Base-by-base conservation (phyloP, 2,113 vertebrate genomes). In the Forbesichthys papilliferus region DNA sequence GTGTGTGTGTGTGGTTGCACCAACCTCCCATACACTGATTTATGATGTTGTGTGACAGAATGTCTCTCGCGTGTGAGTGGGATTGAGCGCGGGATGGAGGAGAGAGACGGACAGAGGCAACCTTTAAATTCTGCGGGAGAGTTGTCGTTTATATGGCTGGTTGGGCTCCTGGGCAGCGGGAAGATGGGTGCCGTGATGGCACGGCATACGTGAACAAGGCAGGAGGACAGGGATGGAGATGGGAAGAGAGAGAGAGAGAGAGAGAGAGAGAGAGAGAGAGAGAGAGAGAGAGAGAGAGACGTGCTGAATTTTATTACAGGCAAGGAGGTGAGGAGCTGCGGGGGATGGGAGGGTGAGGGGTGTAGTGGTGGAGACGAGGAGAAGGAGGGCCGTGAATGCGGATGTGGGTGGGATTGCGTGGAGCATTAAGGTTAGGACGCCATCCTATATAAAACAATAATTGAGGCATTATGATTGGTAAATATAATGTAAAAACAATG, bases 41-140 rank as follows among this genome's bases (percentile, higher is more conserved):
- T 91, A 92, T 92, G 91, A 88, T 92, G 89, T 87, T 89, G 87
- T 87, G 89, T 90, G 90, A 82, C 84, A 86, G 86, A 71, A 84
- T 84, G 85, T 90, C 78, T 88, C 84, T 84, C 27, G 86, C 48
- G 68, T 67, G 74, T 84, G 87, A 87, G 88, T 77, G 77, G 84
- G 81, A 88, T 80, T 80, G 73, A 83, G 77, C 74, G 79, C 76
- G 76, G 84, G 83, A 84, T 78, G 81, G 86, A 82, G 81, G 80
- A 65, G 70, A 79, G 77, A 78, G 78, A 80, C 77, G 67, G 49
- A 34, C 61, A 69, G 78, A 55, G 48, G 71, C 11, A 49, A 82
- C 75, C 81, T 63, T 78, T 79, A 80, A 80, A 84, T n/a, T 62
- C 81, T 75, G 54, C 10, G 54, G 16, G 74, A 77, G 78, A 71